Conservation (phyloP, 2,797 vertebrate species). For the Leucoraja ocellata region DNA sequence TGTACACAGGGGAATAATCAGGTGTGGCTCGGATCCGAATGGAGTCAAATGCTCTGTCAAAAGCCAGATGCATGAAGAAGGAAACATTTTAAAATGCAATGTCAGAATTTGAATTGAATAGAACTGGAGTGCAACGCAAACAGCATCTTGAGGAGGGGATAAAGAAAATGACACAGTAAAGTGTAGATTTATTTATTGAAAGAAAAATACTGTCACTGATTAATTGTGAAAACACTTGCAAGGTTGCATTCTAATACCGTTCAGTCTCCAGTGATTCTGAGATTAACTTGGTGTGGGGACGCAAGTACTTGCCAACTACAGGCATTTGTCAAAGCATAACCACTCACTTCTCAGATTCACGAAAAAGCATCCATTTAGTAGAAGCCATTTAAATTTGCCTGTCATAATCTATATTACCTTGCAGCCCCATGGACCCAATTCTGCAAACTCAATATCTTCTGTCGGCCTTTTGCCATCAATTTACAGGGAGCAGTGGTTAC, state of each 20-base stretch:
- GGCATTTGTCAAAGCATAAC: background rate
- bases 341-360: background rate
- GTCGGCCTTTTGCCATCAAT: too few species aligned
- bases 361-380: background rate
- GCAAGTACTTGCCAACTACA: background rate
- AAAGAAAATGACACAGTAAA: background rate
- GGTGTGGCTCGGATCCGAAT: background rate
- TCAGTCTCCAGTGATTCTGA: background rate
- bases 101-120: background rate
- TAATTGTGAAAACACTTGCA: background rate
- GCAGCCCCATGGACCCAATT: background rate
- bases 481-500: background rate
- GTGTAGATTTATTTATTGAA: background rate
- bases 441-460: background rate
- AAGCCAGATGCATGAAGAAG: background rate
- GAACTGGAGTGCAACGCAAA: background rate
- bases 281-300: background rate
- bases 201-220: background rate
- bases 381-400: background rate
- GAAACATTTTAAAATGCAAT: too few species aligned
- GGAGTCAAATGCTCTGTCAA: background rate
- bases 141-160: background rate
- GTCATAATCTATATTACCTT: background rate
- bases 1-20: background rate
- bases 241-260: background rate